Evolutionary conservation across 2,888 invertebrate species (phyloP), one percentile per base, ranked within the genome.

Genomic region (Cerceris rybyensis): DNA sequence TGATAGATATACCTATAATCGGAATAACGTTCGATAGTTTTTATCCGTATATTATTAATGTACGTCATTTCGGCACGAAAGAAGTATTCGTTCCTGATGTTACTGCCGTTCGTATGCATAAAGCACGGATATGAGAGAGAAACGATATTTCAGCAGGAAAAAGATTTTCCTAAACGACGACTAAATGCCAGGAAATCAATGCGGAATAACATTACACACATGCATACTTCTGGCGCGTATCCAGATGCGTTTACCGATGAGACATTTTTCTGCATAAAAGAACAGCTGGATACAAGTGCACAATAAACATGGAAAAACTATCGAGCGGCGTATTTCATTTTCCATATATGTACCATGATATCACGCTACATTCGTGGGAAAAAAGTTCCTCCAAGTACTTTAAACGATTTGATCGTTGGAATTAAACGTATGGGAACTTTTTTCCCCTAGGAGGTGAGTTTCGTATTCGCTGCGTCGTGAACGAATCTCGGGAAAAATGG

Each of bases 211-310:
- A 78, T 82, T 80, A 61, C 78, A 71, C 70, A 74, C 76, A 67
- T 70, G 78, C 65, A 70, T 61, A 66, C 71, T 68, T 46, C 50
- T 85, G 86, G 85, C 86, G 58, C 59, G 60, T 65, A 72, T 81
- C 86, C 85, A 86, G 86, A 84, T 77, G 86, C 86, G 80, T 86
- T 86, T 80, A 77, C 82, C 84, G 82, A 84, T 82, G 77, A 75
- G 79, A 84, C 82, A 79, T 81, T 83, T 86, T 77, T 76, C 81
- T 71, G 72, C 69, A 66, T 73, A 71, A 68, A 64, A 61, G 70
- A 70, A 70, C 83, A 81, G 78, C 75, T 80, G 82, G 74, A 69
- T 58, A 42, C 58, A 61, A 70, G 67, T 72, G 67, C 63, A 64
- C 70, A 50, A 59, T 69, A 73, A 73, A 67, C 73, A 77, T 72